Evolutionary conservation across 1,140 invertebrate genomes (phyloP), one percentile per base, ranked within the genome.

Genomic region (Calosoma granatense): DNA sequence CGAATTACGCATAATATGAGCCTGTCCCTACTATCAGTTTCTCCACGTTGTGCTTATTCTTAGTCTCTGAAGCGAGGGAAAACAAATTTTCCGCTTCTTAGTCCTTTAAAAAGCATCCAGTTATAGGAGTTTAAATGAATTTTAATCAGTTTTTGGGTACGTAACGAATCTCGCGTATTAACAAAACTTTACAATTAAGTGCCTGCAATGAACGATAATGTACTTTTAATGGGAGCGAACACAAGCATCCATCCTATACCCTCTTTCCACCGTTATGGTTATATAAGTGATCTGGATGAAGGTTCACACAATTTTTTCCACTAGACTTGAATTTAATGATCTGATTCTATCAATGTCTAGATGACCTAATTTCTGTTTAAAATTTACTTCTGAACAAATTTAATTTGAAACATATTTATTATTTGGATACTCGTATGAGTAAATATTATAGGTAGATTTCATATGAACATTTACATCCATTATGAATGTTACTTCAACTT

Each of bases 11-110:
- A n/a, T n/a, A n/a, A n/a, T n/a, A n/a, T n/a, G n/a, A n/a, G n/a
- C n/a, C n/a, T n/a, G n/a, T n/a, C n/a, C n/a, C n/a, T 36, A 36
- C 6, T 36, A 36, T 36, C 26, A 36, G 26, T 36, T 36, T n/a
- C 26, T 9, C 41, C 4, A 17, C 41, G 41, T 17, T 9, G 3
- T 47, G 17, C 17, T 47, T 47, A 47, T 47, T 11, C 41, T 47
- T 47, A 17, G 9, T 4, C 41, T 17, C 6, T 17, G 41, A 47
- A 17, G 4, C 17, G 41, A 17, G 41, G 41, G 3, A n/a, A 17
- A 47, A 47, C 41, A 47, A 47, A 47, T 47, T 47, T 47, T 47
- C 9, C 41, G 41, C 41, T 17, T 47, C 41, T 47, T 47, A 47
- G 9, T 17, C 41, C 17, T 47, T 47, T 47, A 17, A 47, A 47